phyloP scores from a whole-genome alignment of 2,888 invertebrate genomes.

The Teinopalpus imperialis region DNA sequence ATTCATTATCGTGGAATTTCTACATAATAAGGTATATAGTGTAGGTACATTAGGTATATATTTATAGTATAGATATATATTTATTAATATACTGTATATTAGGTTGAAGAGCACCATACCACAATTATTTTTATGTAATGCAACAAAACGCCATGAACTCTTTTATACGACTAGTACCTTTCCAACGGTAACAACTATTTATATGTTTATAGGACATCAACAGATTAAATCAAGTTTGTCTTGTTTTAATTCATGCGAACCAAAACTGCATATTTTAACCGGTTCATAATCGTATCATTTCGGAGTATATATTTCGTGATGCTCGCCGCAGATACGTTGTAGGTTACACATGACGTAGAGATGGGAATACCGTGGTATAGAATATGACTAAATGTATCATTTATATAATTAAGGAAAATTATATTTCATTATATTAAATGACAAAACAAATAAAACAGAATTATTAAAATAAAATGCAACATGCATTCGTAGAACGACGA shows the following conservation, averaged over 20 bases:
- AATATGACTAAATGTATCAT: too few species aligned
- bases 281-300: constrained; percentile 21
- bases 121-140: constrained; percentile 1
- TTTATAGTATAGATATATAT: too few species aligned
- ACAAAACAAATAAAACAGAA: too few species aligned
- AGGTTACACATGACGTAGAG: constrained; percentile 9
- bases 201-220: constrained; percentile 5
- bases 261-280: constrained; percentile 19
- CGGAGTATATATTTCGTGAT: constrained; percentile 15
- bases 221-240: constrained; percentile 15
- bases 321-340: constrained; percentile 4
- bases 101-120: constrained; percentile 26
- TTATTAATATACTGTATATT: too few species aligned
- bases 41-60: too few species aligned
- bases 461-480: too few species aligned
- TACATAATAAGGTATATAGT: too few species aligned
- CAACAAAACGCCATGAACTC: background rate
- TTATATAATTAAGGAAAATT: too few species aligned
- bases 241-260: constrained; percentile 10
- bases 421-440: too few species aligned
- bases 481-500: too few species aligned
- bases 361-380: constrained; percentile 20
- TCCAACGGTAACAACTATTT: constrained; percentile 12
- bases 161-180: constrained; percentile 13
- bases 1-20: too few species aligned